Conservation (phyloP, 2,888 invertebrate genomes). For the Neoitamus cyanurus region DNA sequence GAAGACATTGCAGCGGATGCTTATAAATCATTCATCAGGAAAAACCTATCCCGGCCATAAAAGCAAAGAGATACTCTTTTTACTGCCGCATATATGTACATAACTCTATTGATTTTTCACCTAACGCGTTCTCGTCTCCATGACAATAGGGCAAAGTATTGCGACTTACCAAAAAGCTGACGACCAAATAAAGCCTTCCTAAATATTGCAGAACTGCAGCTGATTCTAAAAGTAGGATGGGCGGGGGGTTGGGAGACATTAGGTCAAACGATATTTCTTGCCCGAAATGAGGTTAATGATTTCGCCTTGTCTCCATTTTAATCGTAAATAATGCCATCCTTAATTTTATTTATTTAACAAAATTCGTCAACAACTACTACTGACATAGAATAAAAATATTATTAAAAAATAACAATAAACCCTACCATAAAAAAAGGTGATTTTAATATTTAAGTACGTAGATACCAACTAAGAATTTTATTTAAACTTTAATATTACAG, state of each 20-base stretch:
- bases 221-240: background rate
- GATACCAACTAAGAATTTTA: no score
- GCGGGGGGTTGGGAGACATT: background rate
- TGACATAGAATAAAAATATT: no score
- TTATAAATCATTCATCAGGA: background rate
- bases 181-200: background rate
- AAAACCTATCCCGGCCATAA: background rate
- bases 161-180: constrained; percentile 6
- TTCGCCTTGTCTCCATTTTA: background rate
- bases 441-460: no score
- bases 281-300: constrained; percentile 26
- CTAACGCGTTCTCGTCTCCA: background rate
- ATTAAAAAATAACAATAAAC: no score
- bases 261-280: background rate
- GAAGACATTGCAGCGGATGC: background rate
- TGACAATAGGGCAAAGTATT: background rate
- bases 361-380: no score
- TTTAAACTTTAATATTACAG: no score
- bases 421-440: no score
- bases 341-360: no score
- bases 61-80: background rate
- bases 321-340: background rate
- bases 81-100: background rate
- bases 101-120: constrained; percentile 23
- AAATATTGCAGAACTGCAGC: constrained; percentile 31